phyloP scores from a whole-genome alignment of 2,888 invertebrate species.

The Pollenia angustigena region DNA sequence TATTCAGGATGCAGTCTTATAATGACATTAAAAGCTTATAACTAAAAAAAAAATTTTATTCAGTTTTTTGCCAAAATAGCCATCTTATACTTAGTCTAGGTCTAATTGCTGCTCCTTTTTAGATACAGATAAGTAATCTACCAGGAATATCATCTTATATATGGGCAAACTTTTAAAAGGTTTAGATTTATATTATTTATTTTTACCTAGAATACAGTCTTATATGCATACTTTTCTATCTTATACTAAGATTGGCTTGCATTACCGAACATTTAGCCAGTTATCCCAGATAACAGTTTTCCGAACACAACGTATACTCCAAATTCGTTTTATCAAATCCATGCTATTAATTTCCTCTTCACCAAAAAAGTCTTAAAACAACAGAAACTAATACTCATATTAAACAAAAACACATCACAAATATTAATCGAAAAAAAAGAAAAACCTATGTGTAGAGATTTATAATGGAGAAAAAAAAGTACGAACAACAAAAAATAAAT shows the following conservation, averaged over 20 bases:
- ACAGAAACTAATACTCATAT: not conserved
- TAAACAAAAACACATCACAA: not conserved
- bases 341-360: not conserved
- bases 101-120: too few relatives aligned
- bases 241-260: too few relatives aligned
- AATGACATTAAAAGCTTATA: too few relatives aligned
- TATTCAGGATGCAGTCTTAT: too few relatives aligned
- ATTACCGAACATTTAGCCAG: too few relatives aligned
- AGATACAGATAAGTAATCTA: too few relatives aligned
- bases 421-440: constrained; percentile 32
- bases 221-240: not conserved
- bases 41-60: too few relatives aligned
- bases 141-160: too few relatives aligned
- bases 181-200: not conserved
- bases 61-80: too few relatives aligned
- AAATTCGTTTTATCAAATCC: not conserved
- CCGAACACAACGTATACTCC: too few relatives aligned
- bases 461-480: constrained; percentile 18
- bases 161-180: too few relatives aligned
- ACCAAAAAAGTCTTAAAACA: not conserved
- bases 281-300: not conserved
- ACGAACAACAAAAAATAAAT: constrained; percentile 25
- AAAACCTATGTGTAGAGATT: constrained; percentile 32
- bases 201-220: not conserved
- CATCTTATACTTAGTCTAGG: too few relatives aligned